Evolutionary conservation across 2,888 invertebrate genomes (phyloP).

Genomic region (Nesidiocoris tenuis): DNA sequence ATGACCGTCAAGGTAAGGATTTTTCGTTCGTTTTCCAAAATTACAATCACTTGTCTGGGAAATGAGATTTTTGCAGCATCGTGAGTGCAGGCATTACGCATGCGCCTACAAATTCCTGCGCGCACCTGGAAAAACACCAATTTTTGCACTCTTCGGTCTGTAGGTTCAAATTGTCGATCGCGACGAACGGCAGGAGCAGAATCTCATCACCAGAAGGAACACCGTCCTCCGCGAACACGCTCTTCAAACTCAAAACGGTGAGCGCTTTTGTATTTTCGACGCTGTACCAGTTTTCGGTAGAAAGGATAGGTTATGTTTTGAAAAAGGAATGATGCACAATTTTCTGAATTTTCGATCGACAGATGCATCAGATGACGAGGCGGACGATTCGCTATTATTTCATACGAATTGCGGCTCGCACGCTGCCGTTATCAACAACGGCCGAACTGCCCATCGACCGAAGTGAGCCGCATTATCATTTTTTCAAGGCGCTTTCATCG

Average conservation of each 20-base stretch:
- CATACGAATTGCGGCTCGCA: conserved; percentile 90
- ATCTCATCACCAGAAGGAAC: conserved; percentile 69
- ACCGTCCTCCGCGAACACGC: conserved; percentile 58
- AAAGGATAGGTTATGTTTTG: background rate
- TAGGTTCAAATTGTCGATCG: conserved; percentile 86
- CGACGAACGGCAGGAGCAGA: conserved; percentile 74
- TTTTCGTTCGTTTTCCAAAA: no score
- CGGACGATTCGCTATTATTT: conserved; percentile 76
- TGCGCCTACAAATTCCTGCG: no score
- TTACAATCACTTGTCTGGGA: no score
- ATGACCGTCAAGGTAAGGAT: conserved; percentile 76
- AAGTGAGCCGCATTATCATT: conserved; percentile 61
- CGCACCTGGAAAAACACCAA: no score
- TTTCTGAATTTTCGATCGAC: no score
- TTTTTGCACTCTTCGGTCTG: no score
- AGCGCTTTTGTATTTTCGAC: background rate
- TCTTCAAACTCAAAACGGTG: conserved; percentile 44
- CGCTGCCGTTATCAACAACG: conserved; percentile 87
- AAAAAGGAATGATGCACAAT: no score
- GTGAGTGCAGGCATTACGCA: no score
- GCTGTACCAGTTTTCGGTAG: no score
- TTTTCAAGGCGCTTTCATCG: background rate
- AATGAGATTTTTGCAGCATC: no score
- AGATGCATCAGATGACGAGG: conserved; percentile 53
- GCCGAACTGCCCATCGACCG: conserved; percentile 86